phyloP scores from a whole-genome alignment of 2,888 invertebrate genomes.

The Pristionchus mayeri region DNA sequence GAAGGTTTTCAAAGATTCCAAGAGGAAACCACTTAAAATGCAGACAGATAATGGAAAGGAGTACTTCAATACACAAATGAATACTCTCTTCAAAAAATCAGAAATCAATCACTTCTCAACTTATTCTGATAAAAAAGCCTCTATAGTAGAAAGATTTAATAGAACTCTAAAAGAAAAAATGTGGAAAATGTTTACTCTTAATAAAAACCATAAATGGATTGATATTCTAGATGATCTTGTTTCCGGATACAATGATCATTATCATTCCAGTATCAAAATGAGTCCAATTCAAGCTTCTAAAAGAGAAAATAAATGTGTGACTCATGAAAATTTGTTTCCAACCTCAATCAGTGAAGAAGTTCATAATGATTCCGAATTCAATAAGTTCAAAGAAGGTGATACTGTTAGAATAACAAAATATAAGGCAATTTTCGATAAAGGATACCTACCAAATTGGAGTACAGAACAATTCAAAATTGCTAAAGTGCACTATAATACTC shows the following conservation, averaged over 20 bases:
- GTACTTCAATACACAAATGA: constrained; percentile 57
- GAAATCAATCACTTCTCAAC: constrained; percentile 52
- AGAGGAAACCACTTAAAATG: background rate
- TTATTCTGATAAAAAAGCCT: constrained; percentile 1
- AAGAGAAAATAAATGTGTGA: constrained; percentile 45
- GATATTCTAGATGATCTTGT: constrained; percentile 57
- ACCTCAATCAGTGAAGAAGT: background rate
- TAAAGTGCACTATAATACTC: constrained; percentile 13
- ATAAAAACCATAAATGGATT: constrained; percentile 59
- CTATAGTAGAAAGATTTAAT: constrained; percentile 20
- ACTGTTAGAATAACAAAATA: constrained; percentile 57
- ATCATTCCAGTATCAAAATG: constrained; percentile 61
- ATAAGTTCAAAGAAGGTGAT: constrained; percentile 39
- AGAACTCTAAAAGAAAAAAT: constrained; percentile 6
- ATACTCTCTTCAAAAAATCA: constrained; percentile 55
- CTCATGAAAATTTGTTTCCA: constrained; percentile 44
- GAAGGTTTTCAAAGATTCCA: constrained; percentile 45
- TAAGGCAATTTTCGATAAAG: constrained; percentile 58
- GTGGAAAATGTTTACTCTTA: constrained; percentile 21
- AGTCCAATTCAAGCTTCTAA: constrained; percentile 53
- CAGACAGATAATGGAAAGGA: constrained; percentile 64
- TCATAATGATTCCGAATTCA: background rate
- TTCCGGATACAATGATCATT: constrained; percentile 60
- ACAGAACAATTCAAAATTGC: constrained; percentile 44
- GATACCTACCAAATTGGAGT: constrained; percentile 54